Evolutionary conservation across 1,140 invertebrate genomes (phyloP), one percentile per base, ranked within the genome.

Genomic region (Belonocnema kinseyi): DNA sequence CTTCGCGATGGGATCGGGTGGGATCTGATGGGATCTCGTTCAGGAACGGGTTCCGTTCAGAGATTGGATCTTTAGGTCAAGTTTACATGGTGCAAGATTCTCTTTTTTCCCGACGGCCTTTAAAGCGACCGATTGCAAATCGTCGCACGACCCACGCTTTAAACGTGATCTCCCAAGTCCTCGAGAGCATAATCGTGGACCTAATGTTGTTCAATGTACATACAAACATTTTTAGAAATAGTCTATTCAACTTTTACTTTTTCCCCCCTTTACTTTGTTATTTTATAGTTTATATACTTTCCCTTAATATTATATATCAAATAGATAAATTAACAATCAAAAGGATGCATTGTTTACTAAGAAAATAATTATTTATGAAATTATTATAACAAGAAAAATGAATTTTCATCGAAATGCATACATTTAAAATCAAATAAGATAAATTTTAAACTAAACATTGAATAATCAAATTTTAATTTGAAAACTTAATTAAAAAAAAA

Each of bases 21-120:
- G 21, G 21, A 33, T 33, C 26, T 2, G 61, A 66, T 66, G 33
- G 61, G 14, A 66, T 66, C 61, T 54, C 17, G 6, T 66, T 66
- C 40, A 46, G 61, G 40, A 66, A 66, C 61, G 61, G 61, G 61
- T 66, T 66, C 40, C 61, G 61, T 66, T 66, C 40, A 46, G 77
- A 81, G 75, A 79, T 79, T 46, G 76, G 61, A 82, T 84, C 76
- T 80, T 72, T 85, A 80, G 82, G 83, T 83, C 83, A 83, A 85
- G 83, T 85, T 85, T 82, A 66, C 61, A 66, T 66, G 61, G 33
- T 33, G 33, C 61, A 85, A 80, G 58, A 80, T 80, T 82, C 82
- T 51, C 13, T 72, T 21, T 74, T 52, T 76, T 72, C 81, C 75
- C 77, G 71, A 53, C 75, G 58, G 74, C 33, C 71, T 75, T 77